A percentile compares a stretch with the other conserved stretches of the same genome.
phyloP scores from a whole-genome alignment of 2,888 invertebrate species.

The Spilosoma lubricipeda region DNA sequence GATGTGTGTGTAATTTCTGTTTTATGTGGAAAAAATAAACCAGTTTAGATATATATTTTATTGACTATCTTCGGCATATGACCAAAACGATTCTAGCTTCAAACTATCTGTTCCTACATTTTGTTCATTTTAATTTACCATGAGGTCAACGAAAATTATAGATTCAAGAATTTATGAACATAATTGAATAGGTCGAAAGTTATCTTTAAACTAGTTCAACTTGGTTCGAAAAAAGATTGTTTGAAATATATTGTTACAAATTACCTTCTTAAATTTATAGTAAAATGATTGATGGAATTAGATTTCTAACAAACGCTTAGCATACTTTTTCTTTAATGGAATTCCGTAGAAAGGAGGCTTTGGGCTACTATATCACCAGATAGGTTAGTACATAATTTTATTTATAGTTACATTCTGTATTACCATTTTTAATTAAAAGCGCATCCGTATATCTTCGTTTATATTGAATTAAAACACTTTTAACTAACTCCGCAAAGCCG shows the following conservation, averaged over 20 bases:
- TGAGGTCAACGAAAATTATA: neutral
- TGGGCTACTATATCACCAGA: too few species aligned
- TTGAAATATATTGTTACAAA: neutral
- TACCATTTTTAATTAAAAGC: neutral
- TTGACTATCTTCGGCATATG: too few species aligned
- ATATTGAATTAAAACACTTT: neutral
- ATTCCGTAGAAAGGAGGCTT: neutral
- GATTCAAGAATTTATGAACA: neutral
- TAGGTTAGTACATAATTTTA: too few species aligned
- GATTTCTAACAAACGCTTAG: neutral
- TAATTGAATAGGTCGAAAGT: neutral
- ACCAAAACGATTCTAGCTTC: too few species aligned
- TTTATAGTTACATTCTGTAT: neutral
- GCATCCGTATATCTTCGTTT: neutral
- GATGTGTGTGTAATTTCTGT: too few species aligned
- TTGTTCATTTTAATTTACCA: neutral
- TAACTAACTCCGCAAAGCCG: neutral
- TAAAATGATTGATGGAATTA: neutral
- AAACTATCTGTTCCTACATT: too few species aligned
- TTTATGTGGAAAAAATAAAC: too few species aligned
- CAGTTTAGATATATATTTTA: neutral
- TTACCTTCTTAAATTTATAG: neutral
- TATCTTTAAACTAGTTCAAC: neutral
- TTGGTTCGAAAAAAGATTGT: neutral
- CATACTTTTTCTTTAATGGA: neutral